Evolutionary conservation across 2,888 invertebrate species (phyloP).

Genomic region (Coleophora flavipennella): DNA sequence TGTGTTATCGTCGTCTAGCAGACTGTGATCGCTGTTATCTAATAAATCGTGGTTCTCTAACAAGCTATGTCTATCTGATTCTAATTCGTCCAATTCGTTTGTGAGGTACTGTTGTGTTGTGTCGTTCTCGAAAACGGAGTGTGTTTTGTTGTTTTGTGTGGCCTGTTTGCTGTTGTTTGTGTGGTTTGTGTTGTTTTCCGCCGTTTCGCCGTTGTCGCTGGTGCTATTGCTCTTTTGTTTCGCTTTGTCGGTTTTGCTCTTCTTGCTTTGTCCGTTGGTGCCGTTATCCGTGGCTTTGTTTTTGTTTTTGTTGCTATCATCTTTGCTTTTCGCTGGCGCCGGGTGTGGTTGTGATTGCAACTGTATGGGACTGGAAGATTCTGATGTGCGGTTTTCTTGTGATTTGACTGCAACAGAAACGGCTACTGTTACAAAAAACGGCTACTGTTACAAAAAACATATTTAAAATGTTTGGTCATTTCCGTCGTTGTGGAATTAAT

Average conservation of each 20-base stretch:
- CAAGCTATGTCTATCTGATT: slow-evolving; percentile 65
- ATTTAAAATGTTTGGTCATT: too few relatives aligned
- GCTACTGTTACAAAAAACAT: too few relatives aligned
- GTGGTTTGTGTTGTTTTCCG: slow-evolving; percentile 4
- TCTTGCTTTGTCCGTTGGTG: slow-evolving; percentile 59
- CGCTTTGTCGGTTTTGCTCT: slow-evolving; percentile 62
- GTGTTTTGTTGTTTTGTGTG: slow-evolving; percentile 17
- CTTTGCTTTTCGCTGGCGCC: slow-evolving; percentile 66
- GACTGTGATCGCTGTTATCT: slow-evolving; percentile 60
- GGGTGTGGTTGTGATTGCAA: slow-evolving; percentile 34
- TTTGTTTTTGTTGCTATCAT: slow-evolving; percentile 48
- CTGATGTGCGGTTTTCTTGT: slow-evolving; percentile 69
- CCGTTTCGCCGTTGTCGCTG: slow-evolving; percentile 37
- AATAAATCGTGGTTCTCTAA: slow-evolving; percentile 61
- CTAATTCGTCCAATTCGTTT: slow-evolving; percentile 58
- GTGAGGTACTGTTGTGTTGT: slow-evolving; percentile 40
- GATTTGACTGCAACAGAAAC: slow-evolving; percentile 45
- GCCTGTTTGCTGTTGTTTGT: slow-evolving; percentile 15
- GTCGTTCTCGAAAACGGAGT: slow-evolving; percentile 52
- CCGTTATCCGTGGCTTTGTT: slow-evolving; percentile 52
- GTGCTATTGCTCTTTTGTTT: slow-evolving; percentile 67
- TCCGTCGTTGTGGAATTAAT: too few relatives aligned
- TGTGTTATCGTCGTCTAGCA: slow-evolving; percentile 55
- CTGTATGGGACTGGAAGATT: slow-evolving; percentile 63
- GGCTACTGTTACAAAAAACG: too few relatives aligned